Percentiles rank a stretch among this genome's conserved stretches.
These are phyloP conservation scores for Eupsilia transversa DNA, from an alignment of 2,888 invertebrate genomes.

Conservation along the genomic window DNA sequence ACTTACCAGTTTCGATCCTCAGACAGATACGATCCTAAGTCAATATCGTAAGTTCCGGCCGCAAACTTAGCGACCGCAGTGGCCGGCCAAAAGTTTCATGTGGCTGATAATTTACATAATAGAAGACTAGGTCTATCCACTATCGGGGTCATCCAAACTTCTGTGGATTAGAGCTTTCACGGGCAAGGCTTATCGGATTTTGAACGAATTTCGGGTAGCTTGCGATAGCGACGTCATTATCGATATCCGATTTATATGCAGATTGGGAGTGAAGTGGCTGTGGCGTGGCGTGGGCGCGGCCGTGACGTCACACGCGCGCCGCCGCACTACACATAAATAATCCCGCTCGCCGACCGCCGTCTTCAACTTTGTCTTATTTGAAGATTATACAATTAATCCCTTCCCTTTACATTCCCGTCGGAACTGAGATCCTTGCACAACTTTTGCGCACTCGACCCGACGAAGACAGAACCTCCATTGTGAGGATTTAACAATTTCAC, in stretches of 20 bases:
- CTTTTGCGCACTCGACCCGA: conserved; percentile 87
- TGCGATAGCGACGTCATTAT: conserved; percentile 89
- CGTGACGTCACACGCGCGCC: conserved; percentile 77
- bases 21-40: conserved; percentile 82
- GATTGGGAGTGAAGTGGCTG: conserved; percentile 85
- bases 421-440: conserved; percentile 85
- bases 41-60: conserved; percentile 86
- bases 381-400: conserved; percentile 84
- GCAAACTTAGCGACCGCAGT: conserved; percentile 85
- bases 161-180: conserved; percentile 89
- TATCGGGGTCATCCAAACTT: conserved; percentile 89
- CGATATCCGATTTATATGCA: conserved; percentile 91
- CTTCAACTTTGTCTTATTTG: conserved; percentile 81
- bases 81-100: conserved; percentile 87
- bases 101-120: conserved; percentile 90
- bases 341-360: conserved; percentile 75
- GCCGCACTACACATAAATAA: conserved; percentile 78
- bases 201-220: conserved; percentile 88
- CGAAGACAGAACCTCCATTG: conserved; percentile 87
- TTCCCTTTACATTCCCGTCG: conserved; percentile 81
- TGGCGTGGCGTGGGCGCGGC: conserved; percentile 73
- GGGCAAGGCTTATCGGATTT: conserved; percentile 89
- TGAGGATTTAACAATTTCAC: conserved; percentile 88
- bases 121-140: conserved; percentile 89
- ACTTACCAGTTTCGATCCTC: conserved; percentile 77